These are phyloP conservation scores for Oryzias sinensis DNA, from an alignment of 2,797 vertebrate genomes.

Conservation along the genomic window DNA sequence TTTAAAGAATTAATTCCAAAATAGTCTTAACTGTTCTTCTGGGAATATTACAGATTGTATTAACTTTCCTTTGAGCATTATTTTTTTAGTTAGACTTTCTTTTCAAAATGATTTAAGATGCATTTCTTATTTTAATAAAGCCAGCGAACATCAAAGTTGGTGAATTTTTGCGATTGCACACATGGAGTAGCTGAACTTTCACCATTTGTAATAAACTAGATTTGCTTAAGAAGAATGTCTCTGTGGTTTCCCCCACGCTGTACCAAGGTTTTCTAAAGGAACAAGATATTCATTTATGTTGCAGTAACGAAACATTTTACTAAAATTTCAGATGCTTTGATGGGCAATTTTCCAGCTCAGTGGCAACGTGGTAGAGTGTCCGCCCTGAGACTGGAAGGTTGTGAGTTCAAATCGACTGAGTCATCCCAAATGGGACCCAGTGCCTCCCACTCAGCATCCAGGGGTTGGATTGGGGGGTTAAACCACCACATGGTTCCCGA, in stretches of 20 bases:
- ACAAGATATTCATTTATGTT: too few relatives aligned
- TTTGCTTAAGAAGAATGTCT: constrained; percentile 26
- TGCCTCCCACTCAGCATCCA: too few relatives aligned
- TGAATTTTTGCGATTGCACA: constrained; percentile 9
- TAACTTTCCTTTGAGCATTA: constrained; percentile 21
- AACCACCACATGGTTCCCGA: too few relatives aligned
- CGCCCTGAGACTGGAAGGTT: too few relatives aligned
- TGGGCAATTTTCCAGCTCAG: too few relatives aligned
- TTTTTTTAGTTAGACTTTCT: constrained; percentile 59
- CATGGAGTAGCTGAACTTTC: constrained; percentile 43
- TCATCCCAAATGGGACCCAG: too few relatives aligned
- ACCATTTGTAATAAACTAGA: constrained; percentile 64
- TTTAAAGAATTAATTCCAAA: constrained; percentile 32
- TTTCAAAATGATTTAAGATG: constrained; percentile 26
- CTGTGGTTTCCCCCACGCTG: background rate
- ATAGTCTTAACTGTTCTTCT: constrained; percentile 51
- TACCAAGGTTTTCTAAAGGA: background rate
- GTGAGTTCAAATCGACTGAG: too few relatives aligned
- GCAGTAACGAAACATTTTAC: background rate
- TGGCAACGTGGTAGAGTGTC: too few relatives aligned
- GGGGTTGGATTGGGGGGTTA: too few relatives aligned
- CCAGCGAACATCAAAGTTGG: background rate
- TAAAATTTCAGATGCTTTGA: too few relatives aligned
- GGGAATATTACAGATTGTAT: constrained; percentile 22
- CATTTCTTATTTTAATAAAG: constrained; percentile 36